Base-by-base conservation (phyloP, 1,140 invertebrate genomes). In the Hesperophylax magnus region DNA sequence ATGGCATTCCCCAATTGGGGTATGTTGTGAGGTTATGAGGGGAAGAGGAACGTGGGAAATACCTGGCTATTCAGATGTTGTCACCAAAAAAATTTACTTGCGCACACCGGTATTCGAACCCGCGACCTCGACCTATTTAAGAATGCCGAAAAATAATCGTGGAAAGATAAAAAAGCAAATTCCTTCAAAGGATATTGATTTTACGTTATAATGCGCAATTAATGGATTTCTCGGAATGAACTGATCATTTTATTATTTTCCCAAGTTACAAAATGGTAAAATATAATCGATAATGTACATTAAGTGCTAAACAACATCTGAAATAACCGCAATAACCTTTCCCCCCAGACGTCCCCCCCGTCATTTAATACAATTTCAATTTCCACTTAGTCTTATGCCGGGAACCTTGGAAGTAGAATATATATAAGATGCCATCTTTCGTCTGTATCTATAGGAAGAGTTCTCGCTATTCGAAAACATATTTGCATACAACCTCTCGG, bases 301-400 rank as follows among this genome's bases (percentile, higher is more conserved):
- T 81, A 83, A 71, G 69, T 18, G 14, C 75, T 63, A 71, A 79
- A 76, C 24, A 74, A 79, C 78, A 79, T 79, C 78, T 79, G 77
- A 81, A 79, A 83, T 83, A 79, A 79, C 79, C 79, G 79, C 79
- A 81, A 83, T 83, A 83, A 83, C 79, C 82, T 76, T 54, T 47
- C 76, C 39, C 56, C n/a, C 8, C 47, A 61, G 54, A 6, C 56
- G 53, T 15, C 65, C 75, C 65, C 27, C 22, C 77, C 56, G 79
- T 65, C 74, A 81, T 81, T 81, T 83, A 83, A 83, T 83, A 83
- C 82, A 83, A 83, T 83, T 83, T 83, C 78, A 83, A 80, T 83
- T 83, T 83, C 75, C 78, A 75, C 72, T 81, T 63, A 53, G 79
- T 79, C 79, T 83, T 79, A 82, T 80, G 81, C 78, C 81, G 20